Base-by-base conservation (phyloP, 2,797 vertebrate genomes). In the Halcyon badia region DNA sequence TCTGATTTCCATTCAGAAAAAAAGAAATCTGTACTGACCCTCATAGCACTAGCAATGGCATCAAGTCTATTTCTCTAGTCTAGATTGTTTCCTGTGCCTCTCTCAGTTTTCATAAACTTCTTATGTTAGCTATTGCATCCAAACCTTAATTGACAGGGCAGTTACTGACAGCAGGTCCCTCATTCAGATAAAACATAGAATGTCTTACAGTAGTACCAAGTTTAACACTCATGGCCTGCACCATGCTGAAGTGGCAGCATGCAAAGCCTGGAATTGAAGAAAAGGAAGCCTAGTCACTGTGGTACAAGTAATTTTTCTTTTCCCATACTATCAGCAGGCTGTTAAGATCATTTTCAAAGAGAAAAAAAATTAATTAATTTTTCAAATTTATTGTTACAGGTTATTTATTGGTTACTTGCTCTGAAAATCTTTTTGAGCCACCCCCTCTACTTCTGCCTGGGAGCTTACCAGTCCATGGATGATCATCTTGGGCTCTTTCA, bases 201-300 rank as follows among this genome's bases (percentile, higher is more conserved):
- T 58, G 9, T 31, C 31, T 51, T 66, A 42, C 26, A 42, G 28
- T 17, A 62, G 20, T 51, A 58, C 37, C 33, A 18, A 72, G 8
- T 4, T 61, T 72, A 44, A 62, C 4, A 41, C 0, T 3, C 0
- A 0, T 16, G 26, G 7, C 10, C 13, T 83, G 46, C 14, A 42
- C 26, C 25, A 24, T 42, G 31, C 21, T 62, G 30, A 91, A 54
- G 8, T 42, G 73, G n/a, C 42, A 88, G 37, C 21, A 46, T 26
- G 26, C 20, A 14, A 28, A 52, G 21, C 4, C 35, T 69, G 28
- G 30, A 82, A 69, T 1, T 14, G 24, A 66, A 72, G 16, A 39
- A 64, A 62, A 60, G 18, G 14, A 75, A 41, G 5, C 1, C 72
- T 20, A 5, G 2, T n/a, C 39, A 68, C 10, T 26, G 13, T 14